Evolutionary conservation across 2,797 vertebrate species (phyloP).

Genomic region (Nyctibius grandis): DNA sequence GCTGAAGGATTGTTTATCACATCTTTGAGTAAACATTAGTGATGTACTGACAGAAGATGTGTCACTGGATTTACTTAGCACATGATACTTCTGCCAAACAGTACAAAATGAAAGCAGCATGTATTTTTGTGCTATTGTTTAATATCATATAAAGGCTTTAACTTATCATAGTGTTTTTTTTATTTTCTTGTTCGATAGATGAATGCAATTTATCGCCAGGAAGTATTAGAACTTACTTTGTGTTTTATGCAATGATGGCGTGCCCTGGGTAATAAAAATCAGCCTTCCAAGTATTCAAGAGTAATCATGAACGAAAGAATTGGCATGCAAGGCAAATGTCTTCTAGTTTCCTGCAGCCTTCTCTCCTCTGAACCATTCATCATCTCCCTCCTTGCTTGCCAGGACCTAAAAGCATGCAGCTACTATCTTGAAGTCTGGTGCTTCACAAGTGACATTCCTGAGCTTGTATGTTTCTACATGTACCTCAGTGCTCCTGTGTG

Average conservation of each 20-base stretch:
- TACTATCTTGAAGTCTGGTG: background rate
- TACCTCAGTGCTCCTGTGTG: background rate
- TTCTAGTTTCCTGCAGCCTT: background rate
- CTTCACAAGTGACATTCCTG: rapidly evolving
- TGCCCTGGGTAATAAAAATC: background rate
- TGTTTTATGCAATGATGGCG: background rate
- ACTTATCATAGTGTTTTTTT: background rate
- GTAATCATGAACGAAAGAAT: background rate
- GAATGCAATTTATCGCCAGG: background rate
- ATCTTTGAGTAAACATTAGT: background rate
- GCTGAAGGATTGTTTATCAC: background rate
- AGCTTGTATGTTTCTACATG: rapidly evolving
- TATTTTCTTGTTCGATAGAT: background rate
- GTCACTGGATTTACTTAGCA: background rate
- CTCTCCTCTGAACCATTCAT: background rate
- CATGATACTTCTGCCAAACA: background rate
- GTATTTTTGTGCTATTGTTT: background rate
- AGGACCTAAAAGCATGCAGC: background rate
- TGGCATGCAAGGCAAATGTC: background rate
- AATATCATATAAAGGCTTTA: background rate
- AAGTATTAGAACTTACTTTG: background rate
- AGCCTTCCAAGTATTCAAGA: background rate
- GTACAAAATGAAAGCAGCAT: background rate
- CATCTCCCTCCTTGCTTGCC: background rate
- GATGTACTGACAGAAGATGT: background rate